Percentiles rank a stretch among this genome's conserved stretches.
Evolutionary conservation across 2,888 invertebrate species (phyloP).

Genomic region (Rhaphigaster nebulosa): DNA sequence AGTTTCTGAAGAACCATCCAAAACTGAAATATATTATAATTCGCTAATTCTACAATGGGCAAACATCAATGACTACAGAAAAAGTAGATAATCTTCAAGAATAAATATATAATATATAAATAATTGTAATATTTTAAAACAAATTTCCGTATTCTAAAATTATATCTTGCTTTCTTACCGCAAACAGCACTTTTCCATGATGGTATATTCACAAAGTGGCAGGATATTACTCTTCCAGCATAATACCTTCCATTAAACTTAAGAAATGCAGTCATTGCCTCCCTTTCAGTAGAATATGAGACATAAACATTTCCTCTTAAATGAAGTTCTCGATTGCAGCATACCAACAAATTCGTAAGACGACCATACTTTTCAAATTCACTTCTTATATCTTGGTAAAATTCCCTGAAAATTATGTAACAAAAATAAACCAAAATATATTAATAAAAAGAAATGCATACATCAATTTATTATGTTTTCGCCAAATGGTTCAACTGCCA

Average conservation of each 20-base stretch:
- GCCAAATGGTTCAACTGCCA: too few relatives aligned
- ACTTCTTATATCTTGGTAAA: slow-evolving; percentile 82
- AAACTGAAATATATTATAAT: too few relatives aligned
- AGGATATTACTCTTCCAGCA: slow-evolving; percentile 84
- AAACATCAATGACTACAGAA: too few relatives aligned
- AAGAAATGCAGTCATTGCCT: slow-evolving; percentile 81
- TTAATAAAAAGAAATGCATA: background rate
- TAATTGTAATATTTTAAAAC: background rate
- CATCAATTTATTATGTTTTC: too few relatives aligned
- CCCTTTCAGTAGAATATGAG: slow-evolving; percentile 77
- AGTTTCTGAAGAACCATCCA: too few relatives aligned
- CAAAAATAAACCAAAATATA: background rate
- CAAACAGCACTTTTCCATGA: slow-evolving; percentile 92
- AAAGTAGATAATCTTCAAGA: too few relatives aligned
- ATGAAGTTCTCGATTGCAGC: slow-evolving; percentile 88
- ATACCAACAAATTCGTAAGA: slow-evolving; percentile 80
- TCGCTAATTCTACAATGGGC: too few relatives aligned
- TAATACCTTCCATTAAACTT: slow-evolving; percentile 89
- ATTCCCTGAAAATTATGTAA: slow-evolving; percentile 64
- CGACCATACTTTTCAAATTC: slow-evolving; percentile 84
- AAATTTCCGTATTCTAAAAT: slow-evolving; percentile 51
- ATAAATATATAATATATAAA: too few relatives aligned
- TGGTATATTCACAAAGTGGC: slow-evolving; percentile 82
- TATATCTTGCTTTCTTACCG: slow-evolving; percentile 74
- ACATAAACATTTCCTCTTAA: slow-evolving; percentile 92